These are phyloP conservation scores for Ceratothoa steindachneri DNA, from an alignment of 2,888 invertebrate genomes.

Conservation along the genomic window DNA sequence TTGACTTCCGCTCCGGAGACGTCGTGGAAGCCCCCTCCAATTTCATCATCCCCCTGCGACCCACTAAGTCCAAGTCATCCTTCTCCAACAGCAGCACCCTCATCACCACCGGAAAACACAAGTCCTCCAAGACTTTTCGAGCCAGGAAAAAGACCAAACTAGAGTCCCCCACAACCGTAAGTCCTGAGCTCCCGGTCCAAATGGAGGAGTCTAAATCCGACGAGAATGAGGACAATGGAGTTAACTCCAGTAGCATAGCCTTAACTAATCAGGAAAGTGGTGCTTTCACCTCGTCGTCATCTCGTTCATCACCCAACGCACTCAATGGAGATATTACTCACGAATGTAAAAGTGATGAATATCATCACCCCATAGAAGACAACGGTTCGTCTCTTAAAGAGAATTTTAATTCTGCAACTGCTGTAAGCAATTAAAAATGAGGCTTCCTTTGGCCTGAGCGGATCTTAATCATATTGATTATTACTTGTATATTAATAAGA, in stretches of 20 bases:
- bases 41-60: slow-evolving; percentile 38
- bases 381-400: not conserved
- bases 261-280: not conserved
- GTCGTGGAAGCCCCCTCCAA: slow-evolving; percentile 40
- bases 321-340: not conserved
- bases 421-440: not conserved
- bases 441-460: no score
- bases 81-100: not conserved
- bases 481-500: no score
- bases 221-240: not conserved
- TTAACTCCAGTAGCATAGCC: not conserved
- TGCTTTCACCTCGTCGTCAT: not conserved
- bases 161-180: not conserved
- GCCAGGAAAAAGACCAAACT: slow-evolving; percentile 9
- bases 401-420: not conserved
- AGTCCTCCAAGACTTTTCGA: slow-evolving; percentile 6
- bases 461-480: not conserved
- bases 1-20: slow-evolving; percentile 40
- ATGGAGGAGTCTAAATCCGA: not conserved
- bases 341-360: not conserved
- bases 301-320: not conserved
- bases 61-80: slow-evolving; percentile 18
- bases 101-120: not conserved
- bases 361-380: not conserved
- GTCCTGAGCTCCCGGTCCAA: not conserved